phyloP scores from a whole-genome alignment of 2,797 vertebrate genomes.

The Pseudomugil gertrudae region DNA sequence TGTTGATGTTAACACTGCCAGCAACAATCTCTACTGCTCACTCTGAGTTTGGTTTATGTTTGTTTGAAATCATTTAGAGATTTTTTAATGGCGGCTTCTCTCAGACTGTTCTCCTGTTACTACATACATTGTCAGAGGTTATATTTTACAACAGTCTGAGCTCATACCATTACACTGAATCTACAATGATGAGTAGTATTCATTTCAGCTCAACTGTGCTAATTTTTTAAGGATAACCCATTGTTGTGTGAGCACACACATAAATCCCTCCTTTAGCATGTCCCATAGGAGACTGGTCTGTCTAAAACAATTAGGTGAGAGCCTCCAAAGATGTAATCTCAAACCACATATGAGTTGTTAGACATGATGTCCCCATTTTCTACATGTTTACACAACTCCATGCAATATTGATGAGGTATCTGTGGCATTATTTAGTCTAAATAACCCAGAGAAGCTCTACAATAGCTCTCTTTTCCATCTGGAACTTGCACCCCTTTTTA shows the following conservation, averaged over 20 bases:
- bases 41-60: constrained; percentile 2
- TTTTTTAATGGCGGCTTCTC: neutral
- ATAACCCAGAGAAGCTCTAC: neutral
- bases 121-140: neutral
- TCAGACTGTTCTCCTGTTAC: neutral
- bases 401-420: neutral
- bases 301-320: neutral
- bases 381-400: neutral
- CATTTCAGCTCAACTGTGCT: neutral
- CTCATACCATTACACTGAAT: too few relatives aligned
- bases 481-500: neutral
- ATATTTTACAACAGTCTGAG: neutral
- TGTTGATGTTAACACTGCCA: constrained; percentile 42
- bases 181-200: neutral
- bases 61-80: neutral
- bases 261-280: neutral
- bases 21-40: constrained; percentile 20
- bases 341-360: neutral
- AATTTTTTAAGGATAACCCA: neutral
- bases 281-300: neutral
- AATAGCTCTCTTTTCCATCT: neutral
- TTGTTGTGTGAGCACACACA: neutral
- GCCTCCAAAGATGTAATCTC: neutral
- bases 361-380: neutral
- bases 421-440: neutral